Evolutionary conservation across 2,888 invertebrate genomes (phyloP).

Genomic region (Shargacucullia verbasci): DNA sequence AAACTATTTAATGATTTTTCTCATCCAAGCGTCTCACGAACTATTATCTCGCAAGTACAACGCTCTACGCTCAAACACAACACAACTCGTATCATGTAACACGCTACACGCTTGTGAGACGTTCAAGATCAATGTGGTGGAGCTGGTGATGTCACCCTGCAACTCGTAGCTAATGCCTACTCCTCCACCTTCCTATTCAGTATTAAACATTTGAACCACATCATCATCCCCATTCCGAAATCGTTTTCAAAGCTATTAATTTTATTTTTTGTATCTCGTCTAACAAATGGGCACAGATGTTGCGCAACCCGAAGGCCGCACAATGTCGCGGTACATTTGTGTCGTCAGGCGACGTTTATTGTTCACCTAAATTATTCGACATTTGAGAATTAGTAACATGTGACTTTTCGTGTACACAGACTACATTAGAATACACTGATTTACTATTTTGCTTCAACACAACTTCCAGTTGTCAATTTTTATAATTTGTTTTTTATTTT

Average conservation of each 20-base stretch:
- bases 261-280: constrained; percentile 51
- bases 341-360: constrained; percentile 46
- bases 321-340: constrained; percentile 59
- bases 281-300: constrained; percentile 67
- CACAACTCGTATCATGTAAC: too few relatives aligned
- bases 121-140: too few relatives aligned
- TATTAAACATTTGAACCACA: constrained; percentile 4
- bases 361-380: constrained; percentile 58
- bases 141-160: not conserved
- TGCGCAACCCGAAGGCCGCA: constrained; percentile 63
- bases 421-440: not conserved
- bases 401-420: constrained; percentile 13
- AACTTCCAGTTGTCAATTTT: too few relatives aligned
- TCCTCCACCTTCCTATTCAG: not conserved
- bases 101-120: constrained; percentile 4
- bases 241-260: constrained; percentile 46
- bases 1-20: too few relatives aligned
- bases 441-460: too few relatives aligned
- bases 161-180: not conserved
- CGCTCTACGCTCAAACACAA: too few relatives aligned
- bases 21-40: too few relatives aligned
- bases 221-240: constrained; percentile 34
- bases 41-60: too few relatives aligned
- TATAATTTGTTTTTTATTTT: too few relatives aligned
- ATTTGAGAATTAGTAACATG: constrained; percentile 52